Percentiles rank a stretch among this genome's conserved stretches.
phyloP scores from a whole-genome alignment of 1,140 invertebrate genomes.

The Aricia agestis region DNA sequence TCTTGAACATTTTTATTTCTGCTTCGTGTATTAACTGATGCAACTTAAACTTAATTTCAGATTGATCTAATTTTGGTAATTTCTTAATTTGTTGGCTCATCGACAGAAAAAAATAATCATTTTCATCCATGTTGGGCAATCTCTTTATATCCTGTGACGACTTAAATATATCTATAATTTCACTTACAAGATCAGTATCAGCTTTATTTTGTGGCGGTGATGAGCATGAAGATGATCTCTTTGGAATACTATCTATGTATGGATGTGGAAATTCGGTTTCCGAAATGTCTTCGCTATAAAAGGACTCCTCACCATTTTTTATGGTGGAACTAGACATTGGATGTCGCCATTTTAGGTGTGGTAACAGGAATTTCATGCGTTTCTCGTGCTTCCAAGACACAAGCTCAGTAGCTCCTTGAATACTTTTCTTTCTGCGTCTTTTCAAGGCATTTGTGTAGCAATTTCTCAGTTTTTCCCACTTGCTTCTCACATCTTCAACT shows the following conservation, averaged over 20 bases:
- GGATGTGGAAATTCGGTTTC: constrained; percentile 19
- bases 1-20: constrained; percentile 22
- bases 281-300: constrained; percentile 22
- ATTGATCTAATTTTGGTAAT: constrained; percentile 32
- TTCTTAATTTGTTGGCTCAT: constrained; percentile 31
- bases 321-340: constrained; percentile 23
- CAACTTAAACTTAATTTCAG: constrained; percentile 25
- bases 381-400: constrained; percentile 28
- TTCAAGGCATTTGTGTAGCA: constrained; percentile 30
- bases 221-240: constrained; percentile 16
- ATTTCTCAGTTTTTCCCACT: constrained; percentile 31
- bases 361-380: constrained; percentile 27
- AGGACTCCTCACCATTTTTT: constrained; percentile 19
- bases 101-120: constrained; percentile 32
- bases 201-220: constrained; percentile 20
- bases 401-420: constrained; percentile 23
- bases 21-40: constrained; percentile 20
- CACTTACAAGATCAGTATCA: constrained; percentile 3
- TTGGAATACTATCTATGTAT: constrained; percentile 21
- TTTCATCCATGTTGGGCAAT: constrained; percentile 29
- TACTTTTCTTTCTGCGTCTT: constrained; percentile 28
- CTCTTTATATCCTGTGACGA: constrained; percentile 16
- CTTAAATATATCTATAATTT: constrained; percentile 13
- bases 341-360: constrained; percentile 23
- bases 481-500: constrained; percentile 26